These are phyloP conservation scores for Drepana falcataria DNA, from an alignment of 2,888 invertebrate genomes.

Conservation along the genomic window DNA sequence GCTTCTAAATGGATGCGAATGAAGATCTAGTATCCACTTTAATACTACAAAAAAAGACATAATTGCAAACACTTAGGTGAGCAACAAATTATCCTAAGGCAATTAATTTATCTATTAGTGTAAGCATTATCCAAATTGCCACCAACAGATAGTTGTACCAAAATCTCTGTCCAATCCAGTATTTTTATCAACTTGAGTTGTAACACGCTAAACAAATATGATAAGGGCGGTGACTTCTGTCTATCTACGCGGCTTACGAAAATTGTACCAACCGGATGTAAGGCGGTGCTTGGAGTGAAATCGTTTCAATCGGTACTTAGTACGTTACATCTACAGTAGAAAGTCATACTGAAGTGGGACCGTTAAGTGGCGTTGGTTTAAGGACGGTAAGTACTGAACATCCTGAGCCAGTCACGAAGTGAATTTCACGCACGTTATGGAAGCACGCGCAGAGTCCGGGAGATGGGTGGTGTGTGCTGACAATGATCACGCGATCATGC, in stretches of 20 bases:
- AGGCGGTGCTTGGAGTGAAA: constrained; percentile 28
- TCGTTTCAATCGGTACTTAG: constrained; percentile 14
- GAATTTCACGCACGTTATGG: constrained; percentile 6
- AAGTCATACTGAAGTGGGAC: not conserved
- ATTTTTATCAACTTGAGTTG: constrained; percentile 42
- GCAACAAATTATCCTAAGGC: too few relatives aligned
- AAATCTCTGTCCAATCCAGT: constrained; percentile 42
- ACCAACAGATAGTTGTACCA: constrained; percentile 32
- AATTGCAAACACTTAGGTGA: too few relatives aligned
- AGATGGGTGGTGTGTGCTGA: not conserved
- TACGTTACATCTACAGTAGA: constrained; percentile 6
- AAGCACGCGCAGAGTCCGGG: not conserved
- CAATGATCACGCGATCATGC: constrained; percentile 9
- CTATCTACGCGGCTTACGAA: constrained; percentile 28
- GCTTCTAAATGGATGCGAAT: too few relatives aligned
- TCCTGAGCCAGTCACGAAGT: constrained; percentile 9
- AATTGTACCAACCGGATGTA: constrained; percentile 43
- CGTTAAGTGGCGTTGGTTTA: constrained; percentile 4
- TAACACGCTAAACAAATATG: constrained; percentile 45
- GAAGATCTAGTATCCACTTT: too few relatives aligned
- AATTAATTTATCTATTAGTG: constrained; percentile 13
- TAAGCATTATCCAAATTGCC: constrained; percentile 27
- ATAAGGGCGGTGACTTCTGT: constrained; percentile 46
- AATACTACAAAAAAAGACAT: too few relatives aligned
- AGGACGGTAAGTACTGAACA: constrained; percentile 1